Percentiles rank a stretch among this genome's conserved stretches.
Evolutionary conservation across 2,888 invertebrate genomes (phyloP).

Genomic region (Physocephala rufipes): DNA sequence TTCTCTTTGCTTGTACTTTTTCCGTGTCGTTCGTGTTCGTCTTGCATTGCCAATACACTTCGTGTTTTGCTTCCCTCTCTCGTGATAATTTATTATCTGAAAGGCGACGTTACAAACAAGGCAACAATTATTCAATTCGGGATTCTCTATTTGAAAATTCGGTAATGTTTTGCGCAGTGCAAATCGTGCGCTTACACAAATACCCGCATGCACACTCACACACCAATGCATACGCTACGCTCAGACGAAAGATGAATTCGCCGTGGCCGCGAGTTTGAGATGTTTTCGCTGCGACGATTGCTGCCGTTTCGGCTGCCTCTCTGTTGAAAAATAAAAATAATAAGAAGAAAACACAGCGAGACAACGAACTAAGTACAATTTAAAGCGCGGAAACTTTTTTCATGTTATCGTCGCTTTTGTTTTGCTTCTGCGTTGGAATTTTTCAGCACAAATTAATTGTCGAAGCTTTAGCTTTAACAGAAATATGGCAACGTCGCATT

Average conservation of each 20-base stretch:
- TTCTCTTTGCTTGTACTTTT: neutral
- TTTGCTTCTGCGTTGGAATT: slow-evolving; percentile 33
- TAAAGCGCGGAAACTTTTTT: slow-evolving; percentile 34
- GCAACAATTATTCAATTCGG: slow-evolving; percentile 48
- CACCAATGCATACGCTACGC: neutral
- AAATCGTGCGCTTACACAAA: slow-evolving; percentile 18
- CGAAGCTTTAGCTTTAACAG: slow-evolving; percentile 35
- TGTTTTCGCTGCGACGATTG: slow-evolving; percentile 22
- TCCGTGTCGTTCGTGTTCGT: slow-evolving; percentile 24
- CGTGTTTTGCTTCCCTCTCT: neutral
- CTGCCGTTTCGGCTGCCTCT: neutral
- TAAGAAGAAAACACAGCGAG: slow-evolving; percentile 6
- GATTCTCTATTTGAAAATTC: slow-evolving; percentile 56
- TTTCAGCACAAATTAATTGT: slow-evolving; percentile 33
- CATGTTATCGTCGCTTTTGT: neutral
- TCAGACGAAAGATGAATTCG: slow-evolving; percentile 20
- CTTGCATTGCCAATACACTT: neutral
- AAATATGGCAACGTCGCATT: slow-evolving; percentile 31
- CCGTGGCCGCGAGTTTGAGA: slow-evolving; percentile 22
- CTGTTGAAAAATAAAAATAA: slow-evolving; percentile 6
- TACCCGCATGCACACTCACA: slow-evolving; percentile 37
- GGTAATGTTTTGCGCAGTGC: slow-evolving; percentile 41
- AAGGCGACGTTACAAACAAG: neutral
- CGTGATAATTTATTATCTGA: neutral
- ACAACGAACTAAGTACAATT: slow-evolving; percentile 30